Evolutionary conservation across 2,113 vertebrate genomes (phyloP).

Genomic region (Butastur rufipennis): DNA sequence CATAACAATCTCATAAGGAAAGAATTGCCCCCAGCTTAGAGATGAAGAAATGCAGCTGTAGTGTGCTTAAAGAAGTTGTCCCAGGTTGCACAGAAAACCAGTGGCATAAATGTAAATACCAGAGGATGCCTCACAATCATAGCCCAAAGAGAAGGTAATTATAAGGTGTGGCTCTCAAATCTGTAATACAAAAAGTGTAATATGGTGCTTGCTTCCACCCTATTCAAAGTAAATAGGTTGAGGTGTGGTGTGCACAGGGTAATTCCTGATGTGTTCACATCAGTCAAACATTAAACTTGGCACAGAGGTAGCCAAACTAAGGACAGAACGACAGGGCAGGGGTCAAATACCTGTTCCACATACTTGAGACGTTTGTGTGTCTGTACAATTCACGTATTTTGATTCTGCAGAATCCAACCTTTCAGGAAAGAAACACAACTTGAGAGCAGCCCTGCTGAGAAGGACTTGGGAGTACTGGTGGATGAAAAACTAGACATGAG

Average conservation of each 20-base stretch:
- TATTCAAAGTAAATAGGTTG: slow-evolving; percentile 11
- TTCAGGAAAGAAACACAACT: background rate
- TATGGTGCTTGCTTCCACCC: background rate
- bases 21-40: background rate
- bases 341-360: background rate
- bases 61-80: background rate
- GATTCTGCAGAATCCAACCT: background rate
- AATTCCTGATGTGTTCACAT: background rate
- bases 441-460: background rate
- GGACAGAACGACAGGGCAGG: background rate
- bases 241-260: background rate
- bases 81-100: background rate
- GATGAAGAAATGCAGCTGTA: background rate
- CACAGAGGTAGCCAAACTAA: background rate
- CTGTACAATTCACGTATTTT: background rate
- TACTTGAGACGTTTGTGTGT: background rate
- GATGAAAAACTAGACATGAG: background rate
- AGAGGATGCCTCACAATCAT: background rate
- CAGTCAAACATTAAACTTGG: background rate
- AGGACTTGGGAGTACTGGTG: no score
- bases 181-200: background rate
- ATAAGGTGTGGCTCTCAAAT: slow-evolving; percentile 29
- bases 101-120: background rate
- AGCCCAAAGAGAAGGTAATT: slow-evolving; percentile 58
- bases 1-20: background rate